Percentiles rank a stretch among this genome's conserved stretches.
These are phyloP conservation scores for Sus cebifrons DNA, from an alignment of 2,797 vertebrate species.

Conservation along the genomic window DNA sequence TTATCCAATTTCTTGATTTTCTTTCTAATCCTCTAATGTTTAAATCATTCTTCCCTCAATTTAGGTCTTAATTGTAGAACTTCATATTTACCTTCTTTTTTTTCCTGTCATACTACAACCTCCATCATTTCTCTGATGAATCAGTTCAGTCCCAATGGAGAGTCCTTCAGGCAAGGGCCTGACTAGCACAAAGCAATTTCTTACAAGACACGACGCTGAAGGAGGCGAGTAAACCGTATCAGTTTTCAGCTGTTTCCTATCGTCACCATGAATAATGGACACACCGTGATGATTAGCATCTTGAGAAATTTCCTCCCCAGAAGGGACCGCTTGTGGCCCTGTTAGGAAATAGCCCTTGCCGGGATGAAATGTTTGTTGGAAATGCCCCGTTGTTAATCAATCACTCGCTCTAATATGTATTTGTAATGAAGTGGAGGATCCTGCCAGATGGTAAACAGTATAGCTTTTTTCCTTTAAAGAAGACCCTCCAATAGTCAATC, in stretches of 20 bases:
- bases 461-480: background rate
- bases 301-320: conserved; percentile 44
- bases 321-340: conserved; percentile 38
- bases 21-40: conserved; percentile 26
- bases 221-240: background rate
- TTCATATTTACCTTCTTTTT: background rate
- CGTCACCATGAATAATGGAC: background rate
- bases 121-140: background rate
- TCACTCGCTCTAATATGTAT: background rate
- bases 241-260: conserved; percentile 60
- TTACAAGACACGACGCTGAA: background rate
- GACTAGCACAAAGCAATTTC: background rate
- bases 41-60: background rate
- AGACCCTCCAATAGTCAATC: background rate
- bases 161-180: background rate
- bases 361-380: conserved; percentile 24
- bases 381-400: conserved; percentile 22
- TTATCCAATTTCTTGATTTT: conserved; percentile 30
- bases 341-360: background rate
- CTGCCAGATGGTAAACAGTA: background rate
- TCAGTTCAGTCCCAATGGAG: background rate
- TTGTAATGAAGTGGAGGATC: background rate
- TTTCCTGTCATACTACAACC: background rate
- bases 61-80: background rate
- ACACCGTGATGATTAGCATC: background rate